These are phyloP conservation scores for Drosophila kuntzei DNA, from an alignment of 2,888 invertebrate genomes.

Conservation along the genomic window DNA sequence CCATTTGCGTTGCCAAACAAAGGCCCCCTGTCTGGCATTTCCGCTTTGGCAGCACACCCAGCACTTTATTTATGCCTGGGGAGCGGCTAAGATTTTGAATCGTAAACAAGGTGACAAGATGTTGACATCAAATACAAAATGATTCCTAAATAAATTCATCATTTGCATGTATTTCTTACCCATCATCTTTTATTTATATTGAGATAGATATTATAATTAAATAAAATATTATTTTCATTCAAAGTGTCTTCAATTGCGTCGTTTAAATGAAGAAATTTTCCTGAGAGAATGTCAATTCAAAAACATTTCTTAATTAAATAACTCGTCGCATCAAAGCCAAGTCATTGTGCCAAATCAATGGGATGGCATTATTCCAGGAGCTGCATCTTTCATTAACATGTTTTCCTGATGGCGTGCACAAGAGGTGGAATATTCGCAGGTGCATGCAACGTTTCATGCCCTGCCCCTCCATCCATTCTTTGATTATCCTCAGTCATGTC, in stretches of 20 bases:
- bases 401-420: not conserved
- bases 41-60: constrained; percentile 14
- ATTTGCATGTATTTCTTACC: constrained; percentile 3
- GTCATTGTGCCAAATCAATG: constrained; percentile 16
- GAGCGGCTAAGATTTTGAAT: constrained; percentile 29
- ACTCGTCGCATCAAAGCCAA: constrained; percentile 5
- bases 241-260: not conserved
- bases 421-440: not conserved
- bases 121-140: constrained; percentile 27
- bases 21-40: constrained; percentile 13
- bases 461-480: not conserved
- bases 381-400: constrained; percentile 48
- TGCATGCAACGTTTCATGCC: constrained; percentile 7
- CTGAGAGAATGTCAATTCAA: constrained; percentile 13
- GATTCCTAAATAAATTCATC: constrained; percentile 11
- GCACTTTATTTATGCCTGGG: constrained; percentile 20
- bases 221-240: not conserved
- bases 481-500: constrained; percentile 24
- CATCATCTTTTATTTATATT: not conserved
- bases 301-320: constrained; percentile 67
- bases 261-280: not conserved
- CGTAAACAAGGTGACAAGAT: constrained; percentile 45
- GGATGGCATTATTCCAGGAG: constrained; percentile 30
- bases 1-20: constrained; percentile 48
- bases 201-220: not conserved